These are phyloP conservation scores for Crossocerus cetratus DNA, from an alignment of 2,888 invertebrate genomes.

Conservation along the genomic window DNA sequence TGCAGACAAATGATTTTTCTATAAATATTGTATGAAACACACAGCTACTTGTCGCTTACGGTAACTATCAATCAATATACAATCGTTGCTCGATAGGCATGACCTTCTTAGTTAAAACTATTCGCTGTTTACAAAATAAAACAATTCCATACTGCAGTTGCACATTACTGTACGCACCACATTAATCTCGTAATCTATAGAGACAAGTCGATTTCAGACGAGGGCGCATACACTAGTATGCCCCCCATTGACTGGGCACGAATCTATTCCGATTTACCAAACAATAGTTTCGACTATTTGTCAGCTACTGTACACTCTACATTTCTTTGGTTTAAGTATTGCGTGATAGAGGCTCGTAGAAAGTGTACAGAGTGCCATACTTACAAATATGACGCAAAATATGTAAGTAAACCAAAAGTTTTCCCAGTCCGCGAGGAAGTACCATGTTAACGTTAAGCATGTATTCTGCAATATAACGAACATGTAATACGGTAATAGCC, in stretches of 20 bases:
- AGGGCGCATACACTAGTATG: too few species aligned
- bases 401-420: constrained; percentile 86
- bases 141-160: too few species aligned
- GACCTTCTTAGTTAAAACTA: too few species aligned
- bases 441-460: constrained; percentile 85
- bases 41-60: constrained; percentile 48
- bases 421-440: constrained; percentile 78
- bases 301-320: constrained; percentile 65
- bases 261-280: constrained; percentile 25
- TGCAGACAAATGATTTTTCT: constrained; percentile 46
- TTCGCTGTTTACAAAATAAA: too few species aligned
- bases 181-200: too few species aligned
- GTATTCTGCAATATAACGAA: constrained; percentile 84
- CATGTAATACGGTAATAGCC: constrained; percentile 84
- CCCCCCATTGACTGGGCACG: too few species aligned
- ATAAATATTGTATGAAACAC: constrained; percentile 41
- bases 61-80: constrained; percentile 41
- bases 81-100: background rate
- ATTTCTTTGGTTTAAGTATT: constrained; percentile 71
- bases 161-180: too few species aligned
- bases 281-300: constrained; percentile 32
- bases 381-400: constrained; percentile 81
- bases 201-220: too few species aligned
- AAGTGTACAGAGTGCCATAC: constrained; percentile 73
- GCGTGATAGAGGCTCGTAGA: constrained; percentile 67